Conservation (phyloP, 2,113 vertebrate species). For the Alouatta palliata region DNA sequence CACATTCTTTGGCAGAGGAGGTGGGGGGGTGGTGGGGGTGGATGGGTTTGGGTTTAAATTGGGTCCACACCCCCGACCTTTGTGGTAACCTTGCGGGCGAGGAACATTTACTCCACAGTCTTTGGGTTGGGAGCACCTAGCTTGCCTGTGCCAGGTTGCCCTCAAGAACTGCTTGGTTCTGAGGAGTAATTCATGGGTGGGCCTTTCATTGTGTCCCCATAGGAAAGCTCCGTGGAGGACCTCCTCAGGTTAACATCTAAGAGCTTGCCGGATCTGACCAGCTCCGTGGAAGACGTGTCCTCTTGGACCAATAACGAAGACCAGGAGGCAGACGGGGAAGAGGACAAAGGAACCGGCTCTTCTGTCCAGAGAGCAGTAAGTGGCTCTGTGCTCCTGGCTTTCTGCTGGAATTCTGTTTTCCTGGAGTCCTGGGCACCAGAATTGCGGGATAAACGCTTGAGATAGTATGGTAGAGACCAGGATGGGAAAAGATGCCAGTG, state of each 20-base stretch:
- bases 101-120: background rate
- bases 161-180: background rate
- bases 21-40: background rate
- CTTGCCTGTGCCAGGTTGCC: background rate
- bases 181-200: background rate
- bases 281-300: constrained; percentile 85
- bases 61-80: too few relatives aligned
- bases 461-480: background rate
- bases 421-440: background rate
- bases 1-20: background rate
- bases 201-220: constrained; percentile 41
- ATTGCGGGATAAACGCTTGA: background rate
- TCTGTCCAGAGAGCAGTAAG: constrained; percentile 85
- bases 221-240: constrained; percentile 90
- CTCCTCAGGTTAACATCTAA: constrained; percentile 92
- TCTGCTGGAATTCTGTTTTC: background rate
- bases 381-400: constrained; percentile 55
- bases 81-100: background rate
- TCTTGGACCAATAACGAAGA: constrained; percentile 88
- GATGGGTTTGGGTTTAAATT: background rate
- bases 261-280: constrained; percentile 95
- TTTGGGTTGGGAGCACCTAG: background rate
- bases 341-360: constrained; percentile 78
- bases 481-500: background rate
- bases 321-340: constrained; percentile 85